These are phyloP conservation scores for Sarcophaga carnaria DNA, from an alignment of 2,888 invertebrate genomes.

Conservation along the genomic window DNA sequence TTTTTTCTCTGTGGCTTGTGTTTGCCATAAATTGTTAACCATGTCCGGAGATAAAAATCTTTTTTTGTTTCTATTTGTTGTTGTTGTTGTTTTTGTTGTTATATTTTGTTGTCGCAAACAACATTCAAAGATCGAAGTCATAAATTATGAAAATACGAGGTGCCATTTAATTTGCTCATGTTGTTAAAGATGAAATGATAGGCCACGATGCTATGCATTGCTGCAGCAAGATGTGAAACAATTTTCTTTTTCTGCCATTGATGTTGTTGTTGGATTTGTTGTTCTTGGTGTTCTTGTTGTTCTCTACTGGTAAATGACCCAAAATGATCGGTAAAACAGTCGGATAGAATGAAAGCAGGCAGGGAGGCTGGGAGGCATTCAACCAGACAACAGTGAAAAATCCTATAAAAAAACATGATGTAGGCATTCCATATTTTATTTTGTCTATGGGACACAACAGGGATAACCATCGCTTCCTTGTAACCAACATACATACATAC, in stretches of 20 bases:
- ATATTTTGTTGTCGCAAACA: not conserved
- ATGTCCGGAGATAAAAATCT: not conserved
- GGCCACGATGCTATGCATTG: slow-evolving; percentile 5
- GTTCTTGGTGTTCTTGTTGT: no score
- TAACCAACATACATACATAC: not conserved
- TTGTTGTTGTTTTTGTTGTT: no score
- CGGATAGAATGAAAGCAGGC: not conserved
- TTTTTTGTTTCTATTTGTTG: not conserved
- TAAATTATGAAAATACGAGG: slow-evolving; percentile 69
- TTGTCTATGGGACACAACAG: slow-evolving; percentile 20
- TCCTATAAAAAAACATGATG: slow-evolving; percentile 34
- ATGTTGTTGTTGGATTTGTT: not conserved
- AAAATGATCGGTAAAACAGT: slow-evolving; percentile 47
- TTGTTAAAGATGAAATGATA: slow-evolving; percentile 66
- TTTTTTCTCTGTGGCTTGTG: not conserved
- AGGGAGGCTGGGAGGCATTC: not conserved
- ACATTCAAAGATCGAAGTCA: slow-evolving; percentile 49
- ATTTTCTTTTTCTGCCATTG: slow-evolving; percentile 29
- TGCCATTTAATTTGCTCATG: slow-evolving; percentile 72
- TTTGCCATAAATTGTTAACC: not conserved
- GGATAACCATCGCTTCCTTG: slow-evolving; percentile 49
- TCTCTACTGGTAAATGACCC: slow-evolving; percentile 35
- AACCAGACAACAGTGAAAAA: slow-evolving; percentile 7
- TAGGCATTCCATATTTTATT: slow-evolving; percentile 31
- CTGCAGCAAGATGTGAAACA: slow-evolving; percentile 53